Conservation (phyloP, 2,113 vertebrate species). For the Pycnonotus jocosus region DNA sequence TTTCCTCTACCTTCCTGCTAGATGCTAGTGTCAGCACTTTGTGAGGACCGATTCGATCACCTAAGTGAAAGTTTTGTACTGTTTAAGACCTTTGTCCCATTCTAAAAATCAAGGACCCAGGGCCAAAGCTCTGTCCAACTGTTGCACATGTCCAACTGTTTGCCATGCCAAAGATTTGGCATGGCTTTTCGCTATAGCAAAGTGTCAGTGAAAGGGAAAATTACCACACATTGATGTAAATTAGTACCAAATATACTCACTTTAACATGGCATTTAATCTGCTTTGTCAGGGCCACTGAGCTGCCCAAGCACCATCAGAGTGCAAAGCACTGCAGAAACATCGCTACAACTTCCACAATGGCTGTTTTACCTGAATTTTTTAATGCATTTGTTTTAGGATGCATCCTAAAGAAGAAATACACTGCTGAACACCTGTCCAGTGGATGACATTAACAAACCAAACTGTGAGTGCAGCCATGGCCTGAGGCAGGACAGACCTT, state of each 20-base stretch:
- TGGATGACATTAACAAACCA: not conserved
- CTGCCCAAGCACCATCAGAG: not conserved
- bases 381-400: not conserved
- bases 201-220: not conserved
- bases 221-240: not conserved
- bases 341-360: not conserved
- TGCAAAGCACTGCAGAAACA: not conserved
- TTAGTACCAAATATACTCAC: not conserved
- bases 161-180: not conserved
- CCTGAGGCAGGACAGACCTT: not conserved
- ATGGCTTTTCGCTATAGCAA: rapidly evolving
- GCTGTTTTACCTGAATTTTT: not conserved
- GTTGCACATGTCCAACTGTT: not conserved
- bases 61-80: not conserved
- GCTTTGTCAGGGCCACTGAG: not conserved
- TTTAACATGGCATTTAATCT: not conserved
- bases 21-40: not conserved
- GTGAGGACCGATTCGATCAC: not conserved
- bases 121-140: not conserved
- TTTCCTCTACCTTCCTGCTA: not conserved
- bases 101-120: constrained; percentile 61
- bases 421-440: not conserved
- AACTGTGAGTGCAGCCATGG: not conserved
- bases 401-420: not conserved
- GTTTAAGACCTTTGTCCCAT: constrained; percentile 40